These are phyloP conservation scores for Gambusia holbrooki DNA, from an alignment of 2,113 vertebrate genomes.

Conservation along the genomic window DNA sequence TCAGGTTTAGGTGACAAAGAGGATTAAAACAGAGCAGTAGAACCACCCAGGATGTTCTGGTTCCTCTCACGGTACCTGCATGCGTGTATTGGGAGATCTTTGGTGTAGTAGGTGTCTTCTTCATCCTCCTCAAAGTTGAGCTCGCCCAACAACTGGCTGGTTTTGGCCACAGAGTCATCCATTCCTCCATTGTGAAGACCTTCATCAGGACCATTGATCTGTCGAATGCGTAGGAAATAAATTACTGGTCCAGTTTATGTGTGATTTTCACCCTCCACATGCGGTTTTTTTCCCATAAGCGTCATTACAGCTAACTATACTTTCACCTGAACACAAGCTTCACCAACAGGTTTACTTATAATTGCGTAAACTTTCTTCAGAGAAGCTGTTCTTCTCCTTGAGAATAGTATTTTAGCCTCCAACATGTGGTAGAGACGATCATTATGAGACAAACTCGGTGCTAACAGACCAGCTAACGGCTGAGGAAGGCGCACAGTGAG, in stretches of 20 bases:
- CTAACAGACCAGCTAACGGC: conserved; percentile 40
- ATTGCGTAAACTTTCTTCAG: neutral
- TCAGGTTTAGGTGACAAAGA: neutral
- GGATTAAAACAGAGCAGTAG: neutral
- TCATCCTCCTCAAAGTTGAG: conserved; percentile 98
- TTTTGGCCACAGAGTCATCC: conserved; percentile 91
- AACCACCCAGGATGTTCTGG: neutral
- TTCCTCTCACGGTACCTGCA: conserved; percentile 87
- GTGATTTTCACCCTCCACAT: neutral
- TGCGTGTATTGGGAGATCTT: conserved; percentile 95
- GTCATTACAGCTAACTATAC: neutral
- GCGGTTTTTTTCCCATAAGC: neutral
- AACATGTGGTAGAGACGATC: conserved; percentile 6
- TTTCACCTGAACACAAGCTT: neutral
- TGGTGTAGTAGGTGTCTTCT: conserved; percentile 97
- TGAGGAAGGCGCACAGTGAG: conserved; percentile 13
- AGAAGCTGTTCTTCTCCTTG: neutral
- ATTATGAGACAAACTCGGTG: conserved; percentile 32
- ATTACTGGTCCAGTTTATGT: neutral
- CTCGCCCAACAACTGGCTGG: conserved; percentile 94
- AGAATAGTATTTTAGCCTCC: neutral
- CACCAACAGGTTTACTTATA: neutral
- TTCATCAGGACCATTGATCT: conserved; percentile 95
- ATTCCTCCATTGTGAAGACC: conserved; percentile 88
- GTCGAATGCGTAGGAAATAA: conserved; percentile 9